These are phyloP conservation scores for Oplegnathus fasciatus DNA, from an alignment of 2,113 vertebrate species.

Conservation along the genomic window DNA sequence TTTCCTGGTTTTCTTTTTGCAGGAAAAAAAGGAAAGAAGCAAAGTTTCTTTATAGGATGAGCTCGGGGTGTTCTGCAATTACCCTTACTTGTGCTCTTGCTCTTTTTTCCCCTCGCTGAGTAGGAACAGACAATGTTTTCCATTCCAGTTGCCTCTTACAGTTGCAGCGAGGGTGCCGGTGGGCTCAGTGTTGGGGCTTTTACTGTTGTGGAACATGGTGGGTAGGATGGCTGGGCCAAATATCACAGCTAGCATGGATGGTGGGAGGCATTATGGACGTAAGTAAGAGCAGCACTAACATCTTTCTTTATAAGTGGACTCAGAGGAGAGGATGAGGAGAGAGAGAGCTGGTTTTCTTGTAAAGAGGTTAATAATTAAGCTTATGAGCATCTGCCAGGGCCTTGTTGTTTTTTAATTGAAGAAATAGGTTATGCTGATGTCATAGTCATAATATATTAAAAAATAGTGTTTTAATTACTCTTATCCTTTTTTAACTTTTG, in stretches of 20 bases:
- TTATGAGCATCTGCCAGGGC: constrained; percentile 57
- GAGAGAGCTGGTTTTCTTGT: constrained; percentile 45
- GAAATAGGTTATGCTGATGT: constrained; percentile 18
- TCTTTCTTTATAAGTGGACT: constrained; percentile 64
- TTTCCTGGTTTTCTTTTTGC: constrained; percentile 86
- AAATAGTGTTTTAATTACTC: background rate
- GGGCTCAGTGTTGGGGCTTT: constrained; percentile 60
- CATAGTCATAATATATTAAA: constrained; percentile 1
- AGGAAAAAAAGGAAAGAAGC: constrained; percentile 49
- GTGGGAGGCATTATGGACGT: constrained; percentile 82
- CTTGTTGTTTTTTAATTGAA: constrained; percentile 36
- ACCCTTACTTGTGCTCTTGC: constrained; percentile 55
- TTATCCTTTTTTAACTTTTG: background rate
- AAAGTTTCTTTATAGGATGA: constrained; percentile 77
- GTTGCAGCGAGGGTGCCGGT: constrained; percentile 64
- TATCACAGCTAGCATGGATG: constrained; percentile 82
- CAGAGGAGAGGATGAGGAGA: constrained; percentile 56
- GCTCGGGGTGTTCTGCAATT: constrained; percentile 75
- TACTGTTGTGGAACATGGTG: constrained; percentile 62
- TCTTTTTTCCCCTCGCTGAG: constrained; percentile 61
- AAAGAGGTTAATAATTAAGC: constrained; percentile 73
- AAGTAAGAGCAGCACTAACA: constrained; percentile 88
- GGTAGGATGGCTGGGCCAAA: constrained; percentile 69
- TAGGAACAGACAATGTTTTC: constrained; percentile 76
- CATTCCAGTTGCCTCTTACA: constrained; percentile 66